Conservation (phyloP, 2,888 invertebrate genomes). For the Galerucella calmariensis region DNA sequence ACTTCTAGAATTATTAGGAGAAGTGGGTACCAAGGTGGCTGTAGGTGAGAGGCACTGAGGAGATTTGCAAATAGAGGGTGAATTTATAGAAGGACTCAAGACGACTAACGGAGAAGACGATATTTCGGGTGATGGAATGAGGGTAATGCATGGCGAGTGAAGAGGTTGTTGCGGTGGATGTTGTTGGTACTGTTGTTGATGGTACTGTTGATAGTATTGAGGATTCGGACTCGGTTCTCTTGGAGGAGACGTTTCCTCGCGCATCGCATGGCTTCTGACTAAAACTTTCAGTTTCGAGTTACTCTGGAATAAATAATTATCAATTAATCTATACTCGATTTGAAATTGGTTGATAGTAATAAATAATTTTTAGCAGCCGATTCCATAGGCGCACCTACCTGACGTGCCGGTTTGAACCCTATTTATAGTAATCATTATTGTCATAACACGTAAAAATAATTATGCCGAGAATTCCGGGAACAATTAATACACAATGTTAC, state of each 20-base stretch:
- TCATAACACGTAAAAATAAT: too few species aligned
- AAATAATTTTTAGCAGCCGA: too few species aligned
- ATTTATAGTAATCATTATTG: too few species aligned
- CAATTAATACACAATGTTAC: too few species aligned
- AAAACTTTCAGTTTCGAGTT: conserved; percentile 84
- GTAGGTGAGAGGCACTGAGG: conserved; percentile 57
- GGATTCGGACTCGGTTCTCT: conserved; percentile 62
- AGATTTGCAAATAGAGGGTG: conserved; percentile 48
- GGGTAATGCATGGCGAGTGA: conserved; percentile 60
- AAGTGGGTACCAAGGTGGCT: conserved; percentile 55
- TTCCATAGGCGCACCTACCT: too few species aligned
- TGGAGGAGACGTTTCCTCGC: conserved; percentile 79
- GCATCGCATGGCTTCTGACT: conserved; percentile 89
- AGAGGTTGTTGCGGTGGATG: conserved; percentile 41
- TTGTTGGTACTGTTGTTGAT: conserved; percentile 19
- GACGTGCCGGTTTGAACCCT: too few species aligned
- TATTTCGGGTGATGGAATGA: conserved; percentile 55
- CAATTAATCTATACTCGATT: neutral
- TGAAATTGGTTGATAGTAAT: too few species aligned
- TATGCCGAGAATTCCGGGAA: too few species aligned
- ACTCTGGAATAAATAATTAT: conserved; percentile 64
- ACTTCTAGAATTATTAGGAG: conserved; percentile 53
- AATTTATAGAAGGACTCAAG: conserved; percentile 56
- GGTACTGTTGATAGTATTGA: conserved; percentile 19
- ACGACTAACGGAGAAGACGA: conserved; percentile 54